Base-by-base conservation (phyloP, 2,888 invertebrate species). In the Leptinotarsa haldemani region DNA sequence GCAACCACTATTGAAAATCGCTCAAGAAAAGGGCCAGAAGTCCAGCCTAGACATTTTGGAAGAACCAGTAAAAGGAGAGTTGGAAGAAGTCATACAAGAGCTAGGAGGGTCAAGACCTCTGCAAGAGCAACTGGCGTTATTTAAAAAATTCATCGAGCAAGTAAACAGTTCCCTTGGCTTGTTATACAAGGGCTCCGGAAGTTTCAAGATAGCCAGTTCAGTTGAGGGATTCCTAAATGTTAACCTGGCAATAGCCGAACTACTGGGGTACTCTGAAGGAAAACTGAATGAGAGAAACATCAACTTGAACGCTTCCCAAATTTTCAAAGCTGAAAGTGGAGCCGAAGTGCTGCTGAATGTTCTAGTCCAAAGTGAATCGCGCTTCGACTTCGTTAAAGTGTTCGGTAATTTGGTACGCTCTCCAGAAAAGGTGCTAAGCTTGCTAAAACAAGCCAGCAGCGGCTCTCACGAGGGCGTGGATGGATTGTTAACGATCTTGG, bases 381-480 rank as follows among this genome's bases (percentile, higher is more conserved):
- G 64, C 7, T 22, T 22, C 1, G 72, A 76, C 46, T 46, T 78
- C 5, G 40, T 50, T 2, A 66, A 58, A 9, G 5, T 66, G 40
- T 50, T 73, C 13, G 16, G 22, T 16, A 68, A 18, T 13, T n/a
- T 70, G 2, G 13, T 70, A 2, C 40, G 15, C 12, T 70, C 71
- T 0, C 67, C 71, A 18, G 78, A 76, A 13, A 76, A 64, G 15
- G 52, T 52, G 2, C 30, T 73, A 12, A 20, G 63, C 13, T n/a
- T 78, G 13, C 30, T 75, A 3, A n/a, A 4, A 7, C 46, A 72
- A 15, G 58, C 69, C 2, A 76, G 75, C 56, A 22, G 61, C 3
- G 75, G 75, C 7, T 75, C 77, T 1, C 22, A 75, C 12, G 61
- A 76, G 16, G 75, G 75, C 4, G 20, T 77, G 3, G 77, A 77